Evolutionary conservation across 2,113 vertebrate species (phyloP).

Genomic region (Ophiodon elongatus): DNA sequence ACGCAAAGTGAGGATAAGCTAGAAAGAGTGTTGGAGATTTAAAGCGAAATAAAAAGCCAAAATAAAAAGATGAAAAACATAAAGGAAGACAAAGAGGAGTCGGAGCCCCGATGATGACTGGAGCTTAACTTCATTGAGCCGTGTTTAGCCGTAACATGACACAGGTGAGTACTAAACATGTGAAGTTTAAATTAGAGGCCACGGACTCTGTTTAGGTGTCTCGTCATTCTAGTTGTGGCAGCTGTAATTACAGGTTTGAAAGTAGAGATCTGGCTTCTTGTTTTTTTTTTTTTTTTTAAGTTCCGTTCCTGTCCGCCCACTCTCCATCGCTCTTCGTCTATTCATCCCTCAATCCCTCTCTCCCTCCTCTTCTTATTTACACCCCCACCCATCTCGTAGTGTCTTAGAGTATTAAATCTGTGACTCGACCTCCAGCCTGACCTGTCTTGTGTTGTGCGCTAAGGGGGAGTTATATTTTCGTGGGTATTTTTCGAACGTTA

Average conservation of each 20-base stretch:
- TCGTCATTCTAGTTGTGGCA: slow-evolving; percentile 48
- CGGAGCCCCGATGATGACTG: neutral
- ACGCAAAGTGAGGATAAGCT: neutral
- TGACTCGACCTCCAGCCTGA: neutral
- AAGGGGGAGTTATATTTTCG: neutral
- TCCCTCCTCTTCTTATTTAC: neutral
- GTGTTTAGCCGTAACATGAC: slow-evolving; percentile 29
- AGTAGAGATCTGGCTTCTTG: neutral
- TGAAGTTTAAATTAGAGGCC: slow-evolving; percentile 53
- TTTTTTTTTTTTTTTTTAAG: neutral
- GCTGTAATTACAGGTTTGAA: slow-evolving; percentile 55
- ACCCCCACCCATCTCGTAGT: neutral
- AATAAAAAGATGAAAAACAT: neutral
- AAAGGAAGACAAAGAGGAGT: neutral
- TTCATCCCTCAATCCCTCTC: neutral
- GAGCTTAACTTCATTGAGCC: neutral
- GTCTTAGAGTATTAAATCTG: slow-evolving; percentile 7
- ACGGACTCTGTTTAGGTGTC: slow-evolving; percentile 33
- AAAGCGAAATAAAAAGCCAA: neutral
- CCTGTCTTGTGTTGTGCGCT: neutral
- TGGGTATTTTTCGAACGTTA: neutral
- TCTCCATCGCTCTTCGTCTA: neutral
- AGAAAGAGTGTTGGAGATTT: neutral
- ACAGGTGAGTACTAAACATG: slow-evolving; percentile 20
- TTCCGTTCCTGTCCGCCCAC: slow-evolving; percentile 13